Base-by-base conservation (phyloP, 2,113 vertebrate genomes). In the crab-eating macaque (Macaca fascicularis) region DNA sequence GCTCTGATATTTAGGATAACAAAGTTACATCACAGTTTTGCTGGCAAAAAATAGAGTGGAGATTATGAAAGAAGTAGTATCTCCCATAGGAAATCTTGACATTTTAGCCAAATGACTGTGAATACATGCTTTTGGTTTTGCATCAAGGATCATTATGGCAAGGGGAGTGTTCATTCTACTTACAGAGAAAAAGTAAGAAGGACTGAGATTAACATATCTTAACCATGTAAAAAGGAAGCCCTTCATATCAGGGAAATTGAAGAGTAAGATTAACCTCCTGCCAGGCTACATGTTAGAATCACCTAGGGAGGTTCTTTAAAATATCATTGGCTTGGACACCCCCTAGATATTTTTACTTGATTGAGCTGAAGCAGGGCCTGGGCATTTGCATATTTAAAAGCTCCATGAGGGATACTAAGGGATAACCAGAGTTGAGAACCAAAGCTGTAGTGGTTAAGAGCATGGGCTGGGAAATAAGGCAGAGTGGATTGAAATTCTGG, bases 331-430 rank as follows among this genome's bases (percentile, higher is more conserved):
- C 52, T 78, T 67, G 13, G 70, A 27, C 50, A 85, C 1, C 50
- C 6, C 10, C 11, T 59, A 43, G 61, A 3, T 45, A 43, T 19
- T 93, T 79, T 90, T 40, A 80, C 50, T 76, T 79, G 82, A 79
- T 48, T 75, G 50, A 3, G 2, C n/a, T 40, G 32, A 8, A 2
- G 2, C 43, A 6, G 8, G 0, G 1, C 25, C 67, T n/a, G 38
- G 13, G 9, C 16, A 78, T 74, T 79, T 83, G 23, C 30, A 82
- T 72, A 90, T 38, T 57, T 14, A 12, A 57, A 74, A 35, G 11
- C 32, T 93, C 70, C 11, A n/a, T 25, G 19, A 80, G 14, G 6
- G 3, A 87, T 30, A 40, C 30, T 52, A 32, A 93, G 40, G 6
- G 57, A 4, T 81, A 55, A 59, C 8, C 6, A 83, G n/a, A 40